Evolutionary conservation across 2,888 invertebrate genomes (phyloP).

Genomic region (Aplocera efformata): DNA sequence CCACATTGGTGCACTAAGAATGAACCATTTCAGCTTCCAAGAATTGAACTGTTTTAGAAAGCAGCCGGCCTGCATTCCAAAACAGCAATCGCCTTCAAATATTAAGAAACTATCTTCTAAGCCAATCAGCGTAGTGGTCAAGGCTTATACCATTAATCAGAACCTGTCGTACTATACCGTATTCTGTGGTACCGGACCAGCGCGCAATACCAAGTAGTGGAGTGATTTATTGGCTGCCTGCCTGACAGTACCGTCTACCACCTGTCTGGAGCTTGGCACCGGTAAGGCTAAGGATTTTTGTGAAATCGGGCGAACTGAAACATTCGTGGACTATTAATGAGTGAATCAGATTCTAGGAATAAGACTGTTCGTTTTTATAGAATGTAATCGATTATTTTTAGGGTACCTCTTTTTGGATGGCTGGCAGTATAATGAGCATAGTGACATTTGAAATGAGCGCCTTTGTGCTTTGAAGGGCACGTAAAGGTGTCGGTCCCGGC

Average conservation of each 20-base stretch:
- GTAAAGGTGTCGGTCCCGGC: too few species aligned
- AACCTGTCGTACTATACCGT: constrained; percentile 27
- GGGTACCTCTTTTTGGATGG: too few species aligned
- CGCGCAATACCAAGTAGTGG: constrained; percentile 58
- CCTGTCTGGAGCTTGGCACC: constrained; percentile 49
- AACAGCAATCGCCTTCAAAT: constrained; percentile 5
- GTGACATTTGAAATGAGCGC: too few species aligned
- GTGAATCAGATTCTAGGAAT: too few species aligned
- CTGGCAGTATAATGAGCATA: too few species aligned
- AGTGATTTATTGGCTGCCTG: constrained; percentile 63
- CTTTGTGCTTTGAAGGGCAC: too few species aligned
- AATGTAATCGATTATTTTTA: too few species aligned
- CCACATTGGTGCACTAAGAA: too few species aligned
- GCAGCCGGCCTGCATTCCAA: constrained; percentile 1
- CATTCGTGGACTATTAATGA: constrained; percentile 10
- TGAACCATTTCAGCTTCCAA: too few species aligned
- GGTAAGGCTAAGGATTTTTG: constrained; percentile 12
- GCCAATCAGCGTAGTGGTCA: constrained; percentile 47
- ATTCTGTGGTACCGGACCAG: constrained; percentile 43
- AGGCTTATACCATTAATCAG: constrained; percentile 65
- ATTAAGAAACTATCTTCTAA: constrained; percentile 22
- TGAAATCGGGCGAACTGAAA: constrained; percentile 13
- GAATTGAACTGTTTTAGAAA: constrained; percentile 24
- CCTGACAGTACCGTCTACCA: constrained; percentile 57
- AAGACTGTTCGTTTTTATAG: too few species aligned